These are phyloP conservation scores for Takifugu ocellatus DNA, from an alignment of 2,797 vertebrate genomes.

Conservation along the genomic window DNA sequence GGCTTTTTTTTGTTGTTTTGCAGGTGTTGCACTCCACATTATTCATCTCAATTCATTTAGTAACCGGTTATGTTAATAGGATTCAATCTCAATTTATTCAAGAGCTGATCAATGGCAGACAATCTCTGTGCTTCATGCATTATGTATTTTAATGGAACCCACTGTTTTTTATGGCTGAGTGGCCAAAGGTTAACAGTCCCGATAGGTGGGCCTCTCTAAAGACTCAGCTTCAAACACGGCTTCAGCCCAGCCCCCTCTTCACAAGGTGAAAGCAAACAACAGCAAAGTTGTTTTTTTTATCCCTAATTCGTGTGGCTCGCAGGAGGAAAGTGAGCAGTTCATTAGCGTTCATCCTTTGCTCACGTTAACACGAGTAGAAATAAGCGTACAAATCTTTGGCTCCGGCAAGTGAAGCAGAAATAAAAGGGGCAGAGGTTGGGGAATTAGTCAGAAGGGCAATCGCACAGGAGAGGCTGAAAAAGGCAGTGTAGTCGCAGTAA, in stretches of 20 bases:
- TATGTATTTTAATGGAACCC: slow-evolving; percentile 88
- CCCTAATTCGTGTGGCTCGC: slow-evolving; percentile 59
- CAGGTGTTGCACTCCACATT: slow-evolving; percentile 68
- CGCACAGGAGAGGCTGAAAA: slow-evolving; percentile 23
- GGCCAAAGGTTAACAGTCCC: slow-evolving; percentile 89
- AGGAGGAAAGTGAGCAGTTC: slow-evolving; percentile 74
- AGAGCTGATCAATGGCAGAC: slow-evolving; percentile 93
- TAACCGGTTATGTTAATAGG: slow-evolving; percentile 86
- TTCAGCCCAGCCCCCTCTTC: slow-evolving; percentile 43
- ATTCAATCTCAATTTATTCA: slow-evolving; percentile 93
- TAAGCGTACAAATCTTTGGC: slow-evolving; percentile 70
- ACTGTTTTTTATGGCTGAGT: slow-evolving; percentile 85
- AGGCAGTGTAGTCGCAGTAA: slow-evolving; percentile 24
- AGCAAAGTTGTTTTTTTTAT: slow-evolving; percentile 73
- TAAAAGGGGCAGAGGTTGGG: slow-evolving; percentile 49
- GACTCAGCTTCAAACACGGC: slow-evolving; percentile 79
- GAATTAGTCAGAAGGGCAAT: slow-evolving; percentile 47
- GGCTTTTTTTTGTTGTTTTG: slow-evolving; percentile 62
- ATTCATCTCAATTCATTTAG: slow-evolving; percentile 78
- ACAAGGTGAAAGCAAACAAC: slow-evolving; percentile 75
- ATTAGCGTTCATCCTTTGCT: slow-evolving; percentile 76
- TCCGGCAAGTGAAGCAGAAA: slow-evolving; percentile 61
- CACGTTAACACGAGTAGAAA: slow-evolving; percentile 79
- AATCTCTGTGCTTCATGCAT: slow-evolving; percentile 90
- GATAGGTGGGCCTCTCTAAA: slow-evolving; percentile 81